These are phyloP conservation scores for Trilocha varians DNA, from an alignment of 2,888 invertebrate species.

Conservation along the genomic window DNA sequence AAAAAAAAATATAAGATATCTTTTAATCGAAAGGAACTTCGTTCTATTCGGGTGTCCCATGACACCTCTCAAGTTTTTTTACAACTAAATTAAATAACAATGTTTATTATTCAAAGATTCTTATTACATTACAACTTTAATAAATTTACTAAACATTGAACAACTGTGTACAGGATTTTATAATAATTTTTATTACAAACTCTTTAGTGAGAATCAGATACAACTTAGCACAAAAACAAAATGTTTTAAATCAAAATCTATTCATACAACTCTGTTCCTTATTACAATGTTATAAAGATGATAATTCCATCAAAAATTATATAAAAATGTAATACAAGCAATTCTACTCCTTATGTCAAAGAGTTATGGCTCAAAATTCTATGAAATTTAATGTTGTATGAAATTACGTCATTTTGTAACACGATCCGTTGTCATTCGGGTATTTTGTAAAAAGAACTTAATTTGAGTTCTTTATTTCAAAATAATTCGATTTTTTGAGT, in stretches of 20 bases:
- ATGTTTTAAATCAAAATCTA: background rate
- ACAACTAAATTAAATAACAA: too few relatives aligned
- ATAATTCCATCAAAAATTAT: background rate
- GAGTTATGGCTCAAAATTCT: background rate
- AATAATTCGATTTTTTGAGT: slow-evolving; percentile 15
- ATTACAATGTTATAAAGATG: background rate
- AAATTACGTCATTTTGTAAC: background rate
- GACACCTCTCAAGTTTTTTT: too few relatives aligned
- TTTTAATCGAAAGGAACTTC: too few relatives aligned
- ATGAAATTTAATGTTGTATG: background rate
- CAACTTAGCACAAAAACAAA: background rate
- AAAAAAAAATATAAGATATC: too few relatives aligned
- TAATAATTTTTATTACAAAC: slow-evolving; percentile 23
- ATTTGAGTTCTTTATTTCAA: slow-evolving; percentile 29
- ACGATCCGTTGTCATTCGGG: slow-evolving; percentile 18
- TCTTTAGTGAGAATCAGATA: slow-evolving; percentile 27
- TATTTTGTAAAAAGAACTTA: slow-evolving; percentile 29
- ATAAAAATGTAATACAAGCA: background rate
- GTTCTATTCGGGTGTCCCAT: too few relatives aligned
- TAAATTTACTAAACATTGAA: slow-evolving; percentile 10
- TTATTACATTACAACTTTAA: too few relatives aligned
- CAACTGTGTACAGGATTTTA: too few relatives aligned
- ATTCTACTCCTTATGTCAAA: background rate
- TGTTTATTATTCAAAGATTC: too few relatives aligned
- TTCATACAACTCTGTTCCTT: background rate